Conservation (phyloP, 2,888 invertebrate species). For the Tetheella fluctuosa region DNA sequence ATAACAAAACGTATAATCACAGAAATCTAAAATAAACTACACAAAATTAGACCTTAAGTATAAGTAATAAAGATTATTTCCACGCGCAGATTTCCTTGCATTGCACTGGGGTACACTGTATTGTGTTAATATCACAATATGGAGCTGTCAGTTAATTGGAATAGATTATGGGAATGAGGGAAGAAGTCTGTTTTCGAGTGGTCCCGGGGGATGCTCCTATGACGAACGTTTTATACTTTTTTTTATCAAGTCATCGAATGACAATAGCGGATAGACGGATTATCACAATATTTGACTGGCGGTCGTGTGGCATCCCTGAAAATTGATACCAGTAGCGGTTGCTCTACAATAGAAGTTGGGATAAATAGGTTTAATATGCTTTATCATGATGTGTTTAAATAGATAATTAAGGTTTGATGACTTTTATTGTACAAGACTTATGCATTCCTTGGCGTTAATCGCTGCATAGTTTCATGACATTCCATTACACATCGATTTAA, state of each 20-base stretch:
- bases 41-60: slow-evolving; percentile 11
- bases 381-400: slow-evolving; percentile 45
- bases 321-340: slow-evolving; percentile 65
- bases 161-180: slow-evolving; percentile 83
- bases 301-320: slow-evolving; percentile 70
- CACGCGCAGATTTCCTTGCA: slow-evolving; percentile 29
- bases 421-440: slow-evolving; percentile 11
- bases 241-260: slow-evolving; percentile 81
- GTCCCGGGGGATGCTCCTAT: slow-evolving; percentile 67
- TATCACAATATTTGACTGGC: slow-evolving; percentile 80
- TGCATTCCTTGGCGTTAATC: too few relatives aligned
- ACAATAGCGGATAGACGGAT: slow-evolving; percentile 73
- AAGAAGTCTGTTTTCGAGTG: slow-evolving; percentile 63
- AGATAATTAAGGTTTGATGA: slow-evolving; percentile 35
- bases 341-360: slow-evolving; percentile 29
- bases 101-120: slow-evolving; percentile 60
- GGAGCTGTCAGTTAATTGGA: slow-evolving; percentile 84
- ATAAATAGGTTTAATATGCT: slow-evolving; percentile 41
- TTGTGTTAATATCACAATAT: slow-evolving; percentile 84
- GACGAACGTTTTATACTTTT: slow-evolving; percentile 64
- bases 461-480: too few relatives aligned
- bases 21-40: slow-evolving; percentile 7
- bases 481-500: too few relatives aligned
- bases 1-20: slow-evolving; percentile 47
- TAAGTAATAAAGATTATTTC: slow-evolving; percentile 32